Percentiles rank a stretch among this genome's conserved stretches.
phyloP scores from a whole-genome alignment of 2,113 vertebrate genomes.

The Arvicanthis niloticus region DNA sequence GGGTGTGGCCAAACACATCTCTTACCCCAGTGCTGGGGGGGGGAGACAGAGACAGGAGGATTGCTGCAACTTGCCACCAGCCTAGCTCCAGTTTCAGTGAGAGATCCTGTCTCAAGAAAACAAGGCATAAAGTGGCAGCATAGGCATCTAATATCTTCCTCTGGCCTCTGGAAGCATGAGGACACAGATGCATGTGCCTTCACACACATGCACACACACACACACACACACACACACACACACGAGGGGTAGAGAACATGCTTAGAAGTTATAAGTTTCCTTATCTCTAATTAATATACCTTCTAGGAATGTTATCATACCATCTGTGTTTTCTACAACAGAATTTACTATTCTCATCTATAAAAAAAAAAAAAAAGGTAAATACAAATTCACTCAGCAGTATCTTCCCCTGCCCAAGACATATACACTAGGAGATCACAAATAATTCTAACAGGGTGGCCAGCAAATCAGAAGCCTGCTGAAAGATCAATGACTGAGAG shows the following conservation, averaged over 20 bases:
- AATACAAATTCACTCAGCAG: neutral
- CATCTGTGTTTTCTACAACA: constrained; percentile 41
- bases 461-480: neutral
- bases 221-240: neutral
- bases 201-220: neutral
- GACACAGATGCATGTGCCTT: neutral
- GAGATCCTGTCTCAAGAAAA: neutral
- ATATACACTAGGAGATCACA: neutral
- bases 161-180: neutral
- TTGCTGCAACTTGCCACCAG: neutral
- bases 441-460: neutral
- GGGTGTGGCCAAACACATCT: neutral
- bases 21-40: neutral
- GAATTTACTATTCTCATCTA: constrained; percentile 27
- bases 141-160: neutral
- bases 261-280: neutral
- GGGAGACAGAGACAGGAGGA: neutral
- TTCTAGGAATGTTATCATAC: neutral
- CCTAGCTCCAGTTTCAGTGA: neutral
- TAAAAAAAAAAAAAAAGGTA: neutral
- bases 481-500: neutral
- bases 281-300: constrained; percentile 24
- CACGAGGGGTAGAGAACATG: neutral
- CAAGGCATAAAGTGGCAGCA: neutral
- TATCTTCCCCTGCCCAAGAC: neutral